Percentiles rank a stretch among this genome's conserved stretches.
phyloP scores from a whole-genome alignment of 2,797 vertebrate genomes.

The Spea hammondii region DNA sequence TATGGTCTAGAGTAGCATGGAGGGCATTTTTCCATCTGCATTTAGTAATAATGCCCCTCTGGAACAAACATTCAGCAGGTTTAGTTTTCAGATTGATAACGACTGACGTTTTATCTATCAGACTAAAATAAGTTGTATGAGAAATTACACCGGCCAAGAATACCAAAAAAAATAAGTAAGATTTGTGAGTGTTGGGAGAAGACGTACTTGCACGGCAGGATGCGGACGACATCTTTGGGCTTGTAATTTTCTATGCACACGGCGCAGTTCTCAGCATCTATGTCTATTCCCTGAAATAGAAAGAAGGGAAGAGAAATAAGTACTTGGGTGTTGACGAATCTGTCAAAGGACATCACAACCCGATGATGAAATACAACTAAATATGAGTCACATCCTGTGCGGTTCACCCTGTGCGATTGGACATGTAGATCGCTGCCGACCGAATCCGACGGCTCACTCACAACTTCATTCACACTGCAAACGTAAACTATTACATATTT shows the following conservation, averaged over 20 bases:
- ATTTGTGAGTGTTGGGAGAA: background rate
- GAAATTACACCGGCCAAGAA: background rate
- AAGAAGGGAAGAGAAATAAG: background rate
- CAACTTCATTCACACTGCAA: too few relatives aligned
- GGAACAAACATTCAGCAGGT: too few relatives aligned
- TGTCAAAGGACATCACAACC: background rate
- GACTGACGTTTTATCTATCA: too few relatives aligned
- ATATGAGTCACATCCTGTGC: conserved; percentile 21
- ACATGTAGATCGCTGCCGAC: too few relatives aligned
- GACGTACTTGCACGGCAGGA: conserved; percentile 80
- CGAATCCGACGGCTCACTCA: too few relatives aligned
- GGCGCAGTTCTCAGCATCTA: conserved; percentile 76
- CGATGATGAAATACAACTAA: background rate
- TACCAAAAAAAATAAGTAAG: background rate
- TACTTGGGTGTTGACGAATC: background rate
- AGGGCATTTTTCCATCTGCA: too few relatives aligned
- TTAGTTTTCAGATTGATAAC: too few relatives aligned
- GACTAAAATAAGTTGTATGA: background rate
- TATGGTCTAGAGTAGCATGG: too few relatives aligned
- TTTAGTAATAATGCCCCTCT: too few relatives aligned
- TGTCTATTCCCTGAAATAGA: conserved; percentile 65
- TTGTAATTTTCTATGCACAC: conserved; percentile 80
- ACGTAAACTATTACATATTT: too few relatives aligned
- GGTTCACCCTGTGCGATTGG: background rate
- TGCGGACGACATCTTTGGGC: conserved; percentile 73